Evolutionary conservation across 1,140 invertebrate genomes (phyloP).

Genomic region (Ostrea edulis): DNA sequence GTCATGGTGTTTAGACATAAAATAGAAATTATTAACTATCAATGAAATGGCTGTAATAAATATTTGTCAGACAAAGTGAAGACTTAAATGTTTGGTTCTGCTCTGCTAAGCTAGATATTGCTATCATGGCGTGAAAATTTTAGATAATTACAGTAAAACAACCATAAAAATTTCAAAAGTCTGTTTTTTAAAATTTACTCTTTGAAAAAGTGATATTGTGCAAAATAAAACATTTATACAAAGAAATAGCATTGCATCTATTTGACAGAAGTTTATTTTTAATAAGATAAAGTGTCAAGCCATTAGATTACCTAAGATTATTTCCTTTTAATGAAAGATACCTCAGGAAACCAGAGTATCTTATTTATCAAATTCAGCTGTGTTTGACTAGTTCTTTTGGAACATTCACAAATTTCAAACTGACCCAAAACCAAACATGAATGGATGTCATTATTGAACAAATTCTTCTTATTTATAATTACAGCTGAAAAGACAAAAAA

Average conservation of each 20-base stretch:
- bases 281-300: conserved; percentile 23
- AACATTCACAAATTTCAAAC: not conserved
- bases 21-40: not conserved
- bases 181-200: not conserved
- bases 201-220: conserved; percentile 18
- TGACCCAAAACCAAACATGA: conserved; percentile 7
- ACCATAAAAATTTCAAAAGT: not conserved
- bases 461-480: conserved; percentile 34
- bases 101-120: conserved; percentile 11
- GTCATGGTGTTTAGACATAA: not conserved
- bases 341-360: conserved; percentile 16
- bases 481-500: conserved; percentile 32
- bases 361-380: conserved; percentile 32
- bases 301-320: conserved; percentile 28
- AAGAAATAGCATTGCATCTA: not conserved
- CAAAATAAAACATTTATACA: not conserved
- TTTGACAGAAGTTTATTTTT: not conserved
- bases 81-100: not conserved
- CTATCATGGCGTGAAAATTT: conserved; percentile 1
- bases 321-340: conserved; percentile 38
- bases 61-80: conserved; percentile 2
- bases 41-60: not conserved
- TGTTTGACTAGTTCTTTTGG: conserved; percentile 1
- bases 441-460: conserved; percentile 25
- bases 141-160: not conserved